Conservation (phyloP, 2,113 vertebrate species). For the Mesoclemmys tuberculata region DNA sequence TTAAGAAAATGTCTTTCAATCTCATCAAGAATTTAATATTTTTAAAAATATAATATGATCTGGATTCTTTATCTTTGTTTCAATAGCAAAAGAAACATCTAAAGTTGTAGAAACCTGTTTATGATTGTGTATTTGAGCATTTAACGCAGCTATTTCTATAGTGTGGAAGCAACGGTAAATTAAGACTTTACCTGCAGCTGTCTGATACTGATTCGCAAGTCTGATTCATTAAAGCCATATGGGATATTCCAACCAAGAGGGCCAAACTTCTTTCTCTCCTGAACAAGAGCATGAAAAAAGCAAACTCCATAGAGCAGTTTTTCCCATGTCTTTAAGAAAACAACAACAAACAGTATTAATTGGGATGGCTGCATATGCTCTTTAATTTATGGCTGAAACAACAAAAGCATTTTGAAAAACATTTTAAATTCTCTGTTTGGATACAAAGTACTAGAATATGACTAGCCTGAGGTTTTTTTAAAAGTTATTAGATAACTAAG, state of each 20-base stretch:
- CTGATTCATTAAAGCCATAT: conserved; percentile 97
- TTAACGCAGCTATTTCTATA: background rate
- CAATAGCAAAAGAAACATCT: background rate
- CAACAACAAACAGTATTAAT: background rate
- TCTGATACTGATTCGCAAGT: conserved; percentile 91
- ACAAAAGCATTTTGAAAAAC: background rate
- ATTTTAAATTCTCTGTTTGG: background rate
- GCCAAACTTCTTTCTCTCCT: conserved; percentile 97
- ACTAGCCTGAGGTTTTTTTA: background rate
- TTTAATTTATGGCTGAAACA: background rate
- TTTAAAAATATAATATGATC: background rate
- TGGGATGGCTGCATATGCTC: background rate
- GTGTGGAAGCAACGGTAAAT: background rate
- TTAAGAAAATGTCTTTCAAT: background rate
- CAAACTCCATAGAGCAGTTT: conserved; percentile 95
- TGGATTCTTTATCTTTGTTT: background rate
- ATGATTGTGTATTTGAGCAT: background rate
- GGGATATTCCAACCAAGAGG: conserved; percentile 98
- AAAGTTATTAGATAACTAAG: background rate
- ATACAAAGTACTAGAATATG: background rate
- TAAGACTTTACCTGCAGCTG: conserved; percentile 90
- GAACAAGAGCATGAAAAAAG: conserved; percentile 96
- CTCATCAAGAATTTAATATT: background rate
- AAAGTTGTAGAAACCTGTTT: background rate
- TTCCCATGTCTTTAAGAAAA: conserved; percentile 88